Base-by-base conservation (phyloP, 2,797 vertebrate species). In the Nannoperca australis region DNA sequence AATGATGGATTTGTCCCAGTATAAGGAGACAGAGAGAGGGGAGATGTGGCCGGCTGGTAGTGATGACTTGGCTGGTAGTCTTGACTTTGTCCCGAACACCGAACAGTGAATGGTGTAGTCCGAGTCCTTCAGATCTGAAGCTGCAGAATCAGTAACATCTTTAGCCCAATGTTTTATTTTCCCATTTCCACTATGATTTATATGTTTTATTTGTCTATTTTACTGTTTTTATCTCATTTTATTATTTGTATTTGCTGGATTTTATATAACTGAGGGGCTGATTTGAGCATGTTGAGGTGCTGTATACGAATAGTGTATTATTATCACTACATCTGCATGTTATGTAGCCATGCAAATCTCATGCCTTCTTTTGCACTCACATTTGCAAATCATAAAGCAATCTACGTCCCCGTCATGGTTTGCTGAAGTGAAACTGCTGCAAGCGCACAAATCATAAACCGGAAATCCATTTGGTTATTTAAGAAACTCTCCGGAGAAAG, bases 371-470 rank as follows among this genome's bases (percentile, higher is more conserved):
- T 7, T 34, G 34, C 34, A 34, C 7, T 34, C 34, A 34, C 7
- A 34, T 34, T 34, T 34, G 38, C 7, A 54, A 51, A 44, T 3
- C 18, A n/a, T n/a, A 54, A 55, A 42, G 18, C 36, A 65, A 47
- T 75, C 45, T 22, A 12, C 44, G 44, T 15, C 54, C 49, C 59
- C 56, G 59, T 56, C 4, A 8, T n/a, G 7, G 22, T 66, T 70
- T 67, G 65, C 38, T 67, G 67, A 88, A 79, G 64, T 68, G 80
- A 89, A 85, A 84, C 78, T 56, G 56, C 73, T 66, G 63, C 17
- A 0, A 22, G 36, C 7, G 7, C 36, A 65, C 22, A 54, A 36
- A 74, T 70, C 42, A 38, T 63, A 67, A 82, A 89, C 80, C 87
- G 88, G 87, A 90, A 85, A 49, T 18, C 5, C 40, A 60, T 83